Conservation (phyloP, 2,888 invertebrate species). For the Drosophila buzzatii region DNA sequence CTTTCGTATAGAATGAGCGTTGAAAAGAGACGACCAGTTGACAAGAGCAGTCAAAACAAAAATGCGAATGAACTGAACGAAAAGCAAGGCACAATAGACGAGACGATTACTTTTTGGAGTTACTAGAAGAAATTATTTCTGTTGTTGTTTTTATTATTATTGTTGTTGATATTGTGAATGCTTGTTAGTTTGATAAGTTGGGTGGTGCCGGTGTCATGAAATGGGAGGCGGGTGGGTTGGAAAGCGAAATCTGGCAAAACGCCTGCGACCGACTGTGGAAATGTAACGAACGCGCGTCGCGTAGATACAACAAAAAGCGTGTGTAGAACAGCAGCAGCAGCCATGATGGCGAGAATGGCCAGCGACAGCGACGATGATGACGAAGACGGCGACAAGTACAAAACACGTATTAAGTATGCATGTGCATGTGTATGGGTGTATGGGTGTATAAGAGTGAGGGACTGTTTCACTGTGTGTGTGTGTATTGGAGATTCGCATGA, state of each 20-base stretch:
- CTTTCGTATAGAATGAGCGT: slow-evolving; percentile 75
- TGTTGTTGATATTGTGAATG: neutral
- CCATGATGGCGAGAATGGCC: slow-evolving; percentile 64
- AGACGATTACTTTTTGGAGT: slow-evolving; percentile 48
- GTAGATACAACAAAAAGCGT: slow-evolving; percentile 49
- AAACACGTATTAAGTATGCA: slow-evolving; percentile 77
- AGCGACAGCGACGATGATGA: slow-evolving; percentile 56
- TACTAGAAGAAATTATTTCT: slow-evolving; percentile 32
- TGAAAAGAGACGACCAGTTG: slow-evolving; percentile 55
- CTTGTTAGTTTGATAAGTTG: slow-evolving; percentile 21
- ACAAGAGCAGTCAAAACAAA: slow-evolving; percentile 75
- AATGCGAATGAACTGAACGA: slow-evolving; percentile 68
- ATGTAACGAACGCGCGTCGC: slow-evolving; percentile 51
- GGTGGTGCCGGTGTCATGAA: neutral
- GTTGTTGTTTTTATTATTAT: slow-evolving; percentile 6
- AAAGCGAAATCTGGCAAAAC: slow-evolving; percentile 36
- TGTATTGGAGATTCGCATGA: slow-evolving; percentile 81
- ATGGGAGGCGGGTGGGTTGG: neutral
- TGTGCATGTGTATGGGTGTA: slow-evolving; percentile 36
- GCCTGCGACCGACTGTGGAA: slow-evolving; percentile 30
- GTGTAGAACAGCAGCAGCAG: slow-evolving; percentile 40
- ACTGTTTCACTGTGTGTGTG: slow-evolving; percentile 9
- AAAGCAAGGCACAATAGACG: slow-evolving; percentile 45
- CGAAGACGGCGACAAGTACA: slow-evolving; percentile 80
- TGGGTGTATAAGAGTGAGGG: slow-evolving; percentile 17